Base-by-base conservation (phyloP, 1,140 invertebrate genomes). In the silkworm (Bombyx mori) region DNA sequence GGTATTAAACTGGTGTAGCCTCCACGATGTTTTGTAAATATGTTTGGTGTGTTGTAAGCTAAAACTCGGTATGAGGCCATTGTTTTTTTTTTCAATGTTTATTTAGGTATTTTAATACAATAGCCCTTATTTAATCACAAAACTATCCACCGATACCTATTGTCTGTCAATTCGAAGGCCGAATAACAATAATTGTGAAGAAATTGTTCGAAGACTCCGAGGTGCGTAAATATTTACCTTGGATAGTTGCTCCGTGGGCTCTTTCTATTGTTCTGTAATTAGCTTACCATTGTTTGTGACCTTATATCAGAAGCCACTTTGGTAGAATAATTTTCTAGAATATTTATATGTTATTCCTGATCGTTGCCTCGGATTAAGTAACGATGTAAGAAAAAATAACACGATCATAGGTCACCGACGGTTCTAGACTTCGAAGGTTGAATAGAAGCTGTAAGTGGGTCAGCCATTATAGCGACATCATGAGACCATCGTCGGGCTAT, bases 391-490 rank as follows among this genome's bases (percentile, higher is more conserved):
- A 35, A 35, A 35, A 35, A 35, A 35, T 35, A 35, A 35, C 26
- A 3, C 4, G 26, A 35, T 35, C 26, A 35, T 35, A 35, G 26
- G 26, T 35, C 26, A 35, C 26, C 26, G 26, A 5, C 26, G 4
- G 26, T 35, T 35, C 26, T 35, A 35, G 26, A 35, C 26, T 35
- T 35, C 26, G 26, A 35, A 35, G 26, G 26, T 35, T 35, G 26
- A 35, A 26, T 10, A 35, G 26, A 26, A 35, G 50, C 42, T 68
- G 52, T 60, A 69, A 68, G 61, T 76, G 66, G 73, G 70, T 71
- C 73, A 72, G 62, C 54, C 68, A 66, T 70, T 74, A 78, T 71
- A 70, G 66, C 71, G 57, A 73, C 69, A 58, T 56, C 63, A 65
- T 70, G 62, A 67, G 65, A 66, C 65, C 69, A 69, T 71, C 63